Evolutionary conservation across 1,140 invertebrate genomes (phyloP).

Genomic region (Zaprionus kolodkinae): DNA sequence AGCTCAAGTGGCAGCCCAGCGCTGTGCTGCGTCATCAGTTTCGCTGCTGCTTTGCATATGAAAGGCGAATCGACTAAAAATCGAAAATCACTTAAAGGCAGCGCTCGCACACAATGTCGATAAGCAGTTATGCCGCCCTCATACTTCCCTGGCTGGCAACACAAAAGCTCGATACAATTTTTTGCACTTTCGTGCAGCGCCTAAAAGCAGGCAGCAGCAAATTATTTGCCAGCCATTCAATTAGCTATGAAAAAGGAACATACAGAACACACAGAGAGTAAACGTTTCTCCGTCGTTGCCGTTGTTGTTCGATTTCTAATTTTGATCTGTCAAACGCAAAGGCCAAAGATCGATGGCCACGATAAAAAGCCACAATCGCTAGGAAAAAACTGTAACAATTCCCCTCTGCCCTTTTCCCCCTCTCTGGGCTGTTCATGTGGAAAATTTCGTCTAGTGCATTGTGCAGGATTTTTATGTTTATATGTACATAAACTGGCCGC

Average conservation of each 20-base stretch:
- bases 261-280: conserved; percentile 16
- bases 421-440: conserved; percentile 57
- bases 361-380: conserved; percentile 64
- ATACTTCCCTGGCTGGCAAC: conserved; percentile 37
- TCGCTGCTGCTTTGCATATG: conserved; percentile 70
- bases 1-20: conserved; percentile 46
- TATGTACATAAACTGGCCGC: conserved; percentile 64
- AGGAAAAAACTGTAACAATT: conserved; percentile 10
- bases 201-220: conserved; percentile 51
- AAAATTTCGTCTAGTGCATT: conserved; percentile 79
- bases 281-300: conserved; percentile 19
- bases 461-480: conserved; percentile 71
- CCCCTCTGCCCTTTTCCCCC: neutral
- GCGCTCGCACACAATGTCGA: conserved; percentile 49
- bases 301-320: conserved; percentile 81
- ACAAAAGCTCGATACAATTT: conserved; percentile 68
- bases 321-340: conserved; percentile 80
- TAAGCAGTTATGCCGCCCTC: conserved; percentile 30
- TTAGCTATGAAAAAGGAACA: conserved; percentile 54
- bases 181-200: conserved; percentile 53
- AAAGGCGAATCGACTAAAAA: conserved; percentile 64
- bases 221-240: conserved; percentile 69
- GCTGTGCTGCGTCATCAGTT: conserved; percentile 48
- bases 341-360: conserved; percentile 77
- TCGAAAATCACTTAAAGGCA: conserved; percentile 59